Evolutionary conservation across 2,888 invertebrate species (phyloP), one percentile per base, ranked within the genome.

Genomic region (Drosophila fungiperda): DNA sequence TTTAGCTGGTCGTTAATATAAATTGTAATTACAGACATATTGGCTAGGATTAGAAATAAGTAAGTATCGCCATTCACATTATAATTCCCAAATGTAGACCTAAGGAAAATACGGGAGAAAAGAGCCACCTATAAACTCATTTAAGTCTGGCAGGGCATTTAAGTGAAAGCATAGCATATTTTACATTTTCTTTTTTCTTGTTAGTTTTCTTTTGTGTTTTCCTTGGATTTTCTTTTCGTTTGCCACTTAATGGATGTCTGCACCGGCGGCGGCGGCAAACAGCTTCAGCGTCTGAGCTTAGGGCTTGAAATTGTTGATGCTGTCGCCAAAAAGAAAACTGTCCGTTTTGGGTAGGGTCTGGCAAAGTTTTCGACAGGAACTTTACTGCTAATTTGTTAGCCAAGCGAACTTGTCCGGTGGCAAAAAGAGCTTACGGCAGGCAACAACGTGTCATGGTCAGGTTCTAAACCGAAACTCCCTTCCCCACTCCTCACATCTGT

Each of bases 181-280:
- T 48, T 1, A 20, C 32, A 53, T 35, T 58, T 59, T 63, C 20
- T 9, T 35, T 35, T 58, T 59, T 63, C 20, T 9, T 8, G 17
- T 11, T 60, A 63, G 61, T 58, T 67, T 54, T 50, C 52, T 20
- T 15, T 55, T 17, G 23, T 54, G 61, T 50, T 67, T 54, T 48
- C 38, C 23, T 11, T 52, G 20, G 20, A 60, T 40, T 62, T 62
- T 55, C 49, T 42, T 60, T 53, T 45, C 36, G 20, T 55, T 29
- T 38, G 54, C 58, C 70, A 73, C 82, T 84, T 84, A 81, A 84
- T 82, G 85, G 71, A 82, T 69, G 71, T 74, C 69, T 69, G 62
- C 74, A 67, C 78, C 71, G 74, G 53, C 66, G 67, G 45, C 45
- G 36, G 15, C 36, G 17, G 40, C 12, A 54, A 78, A 72, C 54